Percentiles rank a stretch among this genome's conserved stretches.
These are phyloP conservation scores for Microchirus variegatus DNA, from an alignment of 2,797 vertebrate genomes.

Conservation along the genomic window DNA sequence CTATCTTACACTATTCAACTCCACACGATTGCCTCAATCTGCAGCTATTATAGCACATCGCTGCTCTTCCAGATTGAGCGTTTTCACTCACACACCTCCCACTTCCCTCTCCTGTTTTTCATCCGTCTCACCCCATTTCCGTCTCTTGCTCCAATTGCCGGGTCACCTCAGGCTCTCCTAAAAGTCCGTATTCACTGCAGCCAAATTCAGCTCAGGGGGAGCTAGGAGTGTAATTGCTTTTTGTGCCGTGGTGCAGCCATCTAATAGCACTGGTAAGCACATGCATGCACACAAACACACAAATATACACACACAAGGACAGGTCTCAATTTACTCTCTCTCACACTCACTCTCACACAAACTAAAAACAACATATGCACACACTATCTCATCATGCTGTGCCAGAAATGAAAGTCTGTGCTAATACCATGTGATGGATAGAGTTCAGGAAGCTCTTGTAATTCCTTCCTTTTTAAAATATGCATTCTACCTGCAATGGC, in stretches of 20 bases:
- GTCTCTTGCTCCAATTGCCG: constrained; percentile 63
- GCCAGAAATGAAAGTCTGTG: constrained; percentile 24
- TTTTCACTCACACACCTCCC: constrained; percentile 62
- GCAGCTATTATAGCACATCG: constrained; percentile 60
- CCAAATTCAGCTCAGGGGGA: constrained; percentile 49
- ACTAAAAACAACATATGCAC: constrained; percentile 24
- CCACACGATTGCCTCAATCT: constrained; percentile 56
- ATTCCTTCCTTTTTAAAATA: constrained; percentile 47
- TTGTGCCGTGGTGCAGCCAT: constrained; percentile 59
- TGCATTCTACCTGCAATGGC: constrained; percentile 32
- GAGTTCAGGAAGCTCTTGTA: constrained; percentile 3
- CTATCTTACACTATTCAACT: constrained; percentile 52
- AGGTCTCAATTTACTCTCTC: constrained; percentile 19
- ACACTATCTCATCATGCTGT: constrained; percentile 49
- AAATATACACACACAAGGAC: constrained; percentile 15
- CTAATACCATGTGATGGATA: constrained; percentile 54
- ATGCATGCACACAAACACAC: constrained; percentile 32
- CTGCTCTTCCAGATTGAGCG: constrained; percentile 66
- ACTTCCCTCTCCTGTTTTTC: constrained; percentile 58
- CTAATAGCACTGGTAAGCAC: constrained; percentile 53
- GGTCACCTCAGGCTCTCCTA: constrained; percentile 66
- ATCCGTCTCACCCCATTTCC: constrained; percentile 71
- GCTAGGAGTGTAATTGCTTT: constrained; percentile 66
- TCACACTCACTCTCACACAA: background rate
- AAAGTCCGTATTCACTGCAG: constrained; percentile 59